phyloP scores from a whole-genome alignment of 2,113 vertebrate genomes.

The Lathamus discolor region DNA sequence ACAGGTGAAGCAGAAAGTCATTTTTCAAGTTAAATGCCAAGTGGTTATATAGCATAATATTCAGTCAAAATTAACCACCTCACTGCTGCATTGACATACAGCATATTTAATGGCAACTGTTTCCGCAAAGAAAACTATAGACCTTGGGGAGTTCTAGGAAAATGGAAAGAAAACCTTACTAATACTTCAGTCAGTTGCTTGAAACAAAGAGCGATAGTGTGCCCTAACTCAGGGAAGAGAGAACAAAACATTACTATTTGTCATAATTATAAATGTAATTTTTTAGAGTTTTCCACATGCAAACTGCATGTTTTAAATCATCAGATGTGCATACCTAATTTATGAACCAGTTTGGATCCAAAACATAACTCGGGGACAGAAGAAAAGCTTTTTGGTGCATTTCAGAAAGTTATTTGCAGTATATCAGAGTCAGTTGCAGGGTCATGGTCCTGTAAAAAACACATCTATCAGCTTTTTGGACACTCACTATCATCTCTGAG shows the following conservation, averaged over 20 bases:
- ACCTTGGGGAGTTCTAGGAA: conserved; percentile 60
- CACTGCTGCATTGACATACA: conserved; percentile 86
- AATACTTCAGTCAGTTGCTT: conserved; percentile 57
- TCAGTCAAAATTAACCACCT: conserved; percentile 95
- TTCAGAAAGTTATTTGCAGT: background rate
- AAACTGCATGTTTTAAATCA: background rate
- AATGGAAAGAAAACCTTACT: conserved; percentile 71
- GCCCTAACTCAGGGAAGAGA: conserved; percentile 24
- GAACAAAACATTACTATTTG: conserved; percentile 21
- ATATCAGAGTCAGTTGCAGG: background rate
- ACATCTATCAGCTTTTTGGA: background rate
- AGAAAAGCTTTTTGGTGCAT: background rate
- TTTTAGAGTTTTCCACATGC: background rate
- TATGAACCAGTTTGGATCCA: background rate
- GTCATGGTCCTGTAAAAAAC: background rate
- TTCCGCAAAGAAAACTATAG: conserved; percentile 72
- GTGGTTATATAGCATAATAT: conserved; percentile 96
- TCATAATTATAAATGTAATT: background rate
- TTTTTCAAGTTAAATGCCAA: conserved; percentile 99
- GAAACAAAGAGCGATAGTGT: conserved; percentile 5
- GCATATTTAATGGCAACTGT: conserved; percentile 76
- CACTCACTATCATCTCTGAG: background rate
- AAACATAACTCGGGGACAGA: background rate
- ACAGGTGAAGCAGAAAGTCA: conserved; percentile 97
- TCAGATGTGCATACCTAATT: background rate